Conservation (phyloP, 2,888 invertebrate genomes). For the Pseudeuparius sepicola region DNA sequence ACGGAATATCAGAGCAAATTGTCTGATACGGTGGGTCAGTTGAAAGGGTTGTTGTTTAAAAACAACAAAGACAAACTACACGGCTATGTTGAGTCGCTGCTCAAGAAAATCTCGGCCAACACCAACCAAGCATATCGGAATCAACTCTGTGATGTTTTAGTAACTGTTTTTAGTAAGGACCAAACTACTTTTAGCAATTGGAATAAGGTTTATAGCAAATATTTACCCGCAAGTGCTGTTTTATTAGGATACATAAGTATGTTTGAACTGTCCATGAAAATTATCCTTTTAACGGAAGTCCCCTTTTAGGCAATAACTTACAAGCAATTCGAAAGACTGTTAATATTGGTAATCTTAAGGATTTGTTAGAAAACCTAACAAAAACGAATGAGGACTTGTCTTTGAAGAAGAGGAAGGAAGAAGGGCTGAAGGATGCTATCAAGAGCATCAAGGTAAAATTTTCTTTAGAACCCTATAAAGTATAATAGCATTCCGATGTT, state of each 20-base stretch:
- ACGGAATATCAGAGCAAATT: constrained; percentile 47
- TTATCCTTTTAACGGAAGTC: too few relatives aligned
- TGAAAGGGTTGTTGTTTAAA: constrained; percentile 30
- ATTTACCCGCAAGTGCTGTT: constrained; percentile 55
- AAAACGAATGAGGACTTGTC: constrained; percentile 38
- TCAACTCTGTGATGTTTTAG: constrained; percentile 51
- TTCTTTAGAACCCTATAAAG: too few relatives aligned
- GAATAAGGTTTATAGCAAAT: constrained; percentile 57
- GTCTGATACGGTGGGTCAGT: constrained; percentile 37
- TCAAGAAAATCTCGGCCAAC: constrained; percentile 51
- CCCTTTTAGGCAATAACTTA: too few relatives aligned
- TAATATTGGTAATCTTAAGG: too few relatives aligned
- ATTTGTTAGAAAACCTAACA: constrained; percentile 42
- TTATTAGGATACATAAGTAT: constrained; percentile 50
- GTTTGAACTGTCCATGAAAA: too few relatives aligned
- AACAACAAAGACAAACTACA: constrained; percentile 36
- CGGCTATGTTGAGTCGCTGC: constrained; percentile 51
- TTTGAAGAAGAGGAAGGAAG: constrained; percentile 39
- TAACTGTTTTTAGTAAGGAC: constrained; percentile 52
- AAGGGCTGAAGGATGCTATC: constrained; percentile 30
- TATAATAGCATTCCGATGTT: too few relatives aligned
- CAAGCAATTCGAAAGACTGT: too few relatives aligned
- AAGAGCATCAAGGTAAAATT: constrained; percentile 32
- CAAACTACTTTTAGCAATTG: constrained; percentile 55
- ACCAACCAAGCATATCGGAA: constrained; percentile 41